Evolutionary conservation across 2,888 invertebrate genomes (phyloP), one percentile per base, ranked within the genome.

Genomic region (Subacronicta megacephala): DNA sequence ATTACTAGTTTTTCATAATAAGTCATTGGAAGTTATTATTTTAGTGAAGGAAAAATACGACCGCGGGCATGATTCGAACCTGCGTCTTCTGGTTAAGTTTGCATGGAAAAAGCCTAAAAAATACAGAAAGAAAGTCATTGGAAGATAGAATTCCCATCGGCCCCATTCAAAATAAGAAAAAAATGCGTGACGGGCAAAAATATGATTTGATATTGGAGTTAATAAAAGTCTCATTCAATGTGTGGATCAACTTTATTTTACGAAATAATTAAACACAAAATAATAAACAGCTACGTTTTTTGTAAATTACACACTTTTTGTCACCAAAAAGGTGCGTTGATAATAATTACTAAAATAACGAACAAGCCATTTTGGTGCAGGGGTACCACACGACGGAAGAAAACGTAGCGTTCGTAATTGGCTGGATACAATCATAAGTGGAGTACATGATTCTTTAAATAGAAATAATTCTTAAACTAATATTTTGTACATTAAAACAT

Each of bases 211-310:
- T 26, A 10, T 0, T 10, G 26, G 0, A 4, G 12, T 20, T 56
- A 76, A 75, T 72, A 55, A 80, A 77, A 78, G 20, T 38, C 42
- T 18, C 16, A 55, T 47, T 66, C 18, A 55, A 69, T 68, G 68
- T 66, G 65, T 68, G 68, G 62, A 75, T 67, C 65, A 77, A 67
- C 56, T 81, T 80, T 78, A 81, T 74, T 81, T 65, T 73, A 75
- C 54, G 73, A 75, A 75, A 77, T 58, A 69, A 59, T 65, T 69
- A 64, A 71, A 65, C 61, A 65, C 61, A 71, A 68, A 51, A 53
- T 62, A 63, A 53, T 70, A 56, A 71, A 76, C 77, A 72, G 74
- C 67, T 72, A 68, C 50, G 46, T 66, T 64, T n/a, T 60, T 70
- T 75, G 61, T 64, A 59, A 12, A 44, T 41, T 36, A 69, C 46